Conservation (phyloP, 2,797 vertebrate species). For the Megaceryle alcyon region DNA sequence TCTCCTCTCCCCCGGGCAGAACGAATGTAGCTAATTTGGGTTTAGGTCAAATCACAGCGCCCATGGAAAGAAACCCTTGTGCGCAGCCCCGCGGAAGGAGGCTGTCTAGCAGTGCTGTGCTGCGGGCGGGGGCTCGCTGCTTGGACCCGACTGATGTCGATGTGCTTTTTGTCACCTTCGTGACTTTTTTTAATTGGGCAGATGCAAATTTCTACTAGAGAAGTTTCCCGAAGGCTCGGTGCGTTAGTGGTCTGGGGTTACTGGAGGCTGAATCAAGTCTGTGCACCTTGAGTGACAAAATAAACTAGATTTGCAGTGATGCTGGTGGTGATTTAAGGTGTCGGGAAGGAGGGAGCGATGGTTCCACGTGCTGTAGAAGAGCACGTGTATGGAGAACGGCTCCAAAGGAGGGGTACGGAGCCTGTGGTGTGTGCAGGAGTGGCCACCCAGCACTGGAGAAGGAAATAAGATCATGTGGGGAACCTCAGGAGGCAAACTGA, state of each 20-base stretch:
- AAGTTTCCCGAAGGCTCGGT: neutral
- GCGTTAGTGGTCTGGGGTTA: neutral
- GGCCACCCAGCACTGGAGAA: neutral
- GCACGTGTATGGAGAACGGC: neutral
- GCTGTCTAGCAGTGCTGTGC: neutral
- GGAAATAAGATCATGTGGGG: neutral
- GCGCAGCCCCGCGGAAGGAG: neutral
- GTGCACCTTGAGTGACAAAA: neutral
- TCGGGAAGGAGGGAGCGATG: neutral
- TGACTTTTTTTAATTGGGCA: neutral
- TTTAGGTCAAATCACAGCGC: neutral
- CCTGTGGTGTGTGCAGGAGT: neutral
- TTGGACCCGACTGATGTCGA: neutral
- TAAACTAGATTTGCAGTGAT: neutral
- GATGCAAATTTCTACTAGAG: neutral
- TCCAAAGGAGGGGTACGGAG: neutral
- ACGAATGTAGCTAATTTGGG: neutral
- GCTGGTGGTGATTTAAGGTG: neutral
- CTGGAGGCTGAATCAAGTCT: neutral
- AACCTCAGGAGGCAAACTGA: neutral
- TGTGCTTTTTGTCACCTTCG: neutral
- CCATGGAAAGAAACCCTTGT: neutral
- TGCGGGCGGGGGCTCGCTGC: neutral
- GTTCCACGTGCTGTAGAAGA: neutral
- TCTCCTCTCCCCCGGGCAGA: neutral